These are phyloP conservation scores for Heterotis niloticus DNA, from an alignment of 2,113 vertebrate genomes.

Conservation along the genomic window DNA sequence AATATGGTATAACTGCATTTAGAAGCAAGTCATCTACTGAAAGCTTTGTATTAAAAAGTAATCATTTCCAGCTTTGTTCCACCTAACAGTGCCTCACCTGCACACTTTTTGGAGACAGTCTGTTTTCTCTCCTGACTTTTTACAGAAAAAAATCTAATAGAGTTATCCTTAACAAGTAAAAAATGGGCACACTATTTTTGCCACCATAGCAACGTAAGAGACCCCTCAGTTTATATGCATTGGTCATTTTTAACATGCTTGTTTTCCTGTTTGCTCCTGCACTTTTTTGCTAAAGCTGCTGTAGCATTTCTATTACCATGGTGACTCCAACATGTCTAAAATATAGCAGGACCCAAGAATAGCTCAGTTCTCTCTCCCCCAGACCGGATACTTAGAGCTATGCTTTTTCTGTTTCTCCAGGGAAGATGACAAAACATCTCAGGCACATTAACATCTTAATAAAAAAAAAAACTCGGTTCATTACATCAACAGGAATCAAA, in stretches of 20 bases:
- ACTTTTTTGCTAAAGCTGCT: slow-evolving; percentile 46
- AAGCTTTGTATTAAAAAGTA: no score
- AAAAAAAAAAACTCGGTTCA: neutral
- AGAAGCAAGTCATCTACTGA: no score
- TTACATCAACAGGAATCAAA: neutral
- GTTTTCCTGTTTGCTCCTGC: slow-evolving; percentile 49
- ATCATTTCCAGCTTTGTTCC: no score
- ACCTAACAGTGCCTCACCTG: no score
- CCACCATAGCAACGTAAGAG: no score
- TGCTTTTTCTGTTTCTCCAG: neutral
- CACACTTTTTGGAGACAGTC: no score
- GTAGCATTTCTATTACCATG: slow-evolving; percentile 57
- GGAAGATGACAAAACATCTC: neutral
- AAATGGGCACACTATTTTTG: neutral
- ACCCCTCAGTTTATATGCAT: no score
- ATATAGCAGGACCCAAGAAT: slow-evolving; percentile 32
- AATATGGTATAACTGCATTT: no score
- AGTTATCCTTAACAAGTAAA: no score
- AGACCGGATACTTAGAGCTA: neutral
- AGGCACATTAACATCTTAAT: neutral
- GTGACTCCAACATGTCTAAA: slow-evolving; percentile 44
- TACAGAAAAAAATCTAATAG: no score
- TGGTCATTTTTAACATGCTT: neutral
- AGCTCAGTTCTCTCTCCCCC: slow-evolving; percentile 5
- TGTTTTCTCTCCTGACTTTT: no score